Evolutionary conservation across 2,888 invertebrate species (phyloP), one percentile per base, ranked within the genome.

Genomic region (Limnephilus rhombicus): DNA sequence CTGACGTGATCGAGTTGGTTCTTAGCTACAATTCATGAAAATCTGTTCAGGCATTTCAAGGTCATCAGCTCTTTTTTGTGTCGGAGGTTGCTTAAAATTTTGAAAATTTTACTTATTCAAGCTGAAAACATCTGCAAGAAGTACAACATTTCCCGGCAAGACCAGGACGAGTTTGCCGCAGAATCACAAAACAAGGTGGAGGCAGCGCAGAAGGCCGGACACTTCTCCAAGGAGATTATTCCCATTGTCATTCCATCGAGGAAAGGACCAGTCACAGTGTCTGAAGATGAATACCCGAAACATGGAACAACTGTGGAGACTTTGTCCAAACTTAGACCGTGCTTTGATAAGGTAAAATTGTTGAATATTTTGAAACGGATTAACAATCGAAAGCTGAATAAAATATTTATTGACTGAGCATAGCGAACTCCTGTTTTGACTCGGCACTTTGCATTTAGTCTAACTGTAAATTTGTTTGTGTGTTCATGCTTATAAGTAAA

Each of bases 41-140:
- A 31, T 31, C 31, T 31, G 2, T 31, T 31, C 31, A 31, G 31
- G 2, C 31, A 2, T 31, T 31, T 31, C 31, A 31, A 31, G 31
- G 31, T 31, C 31, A 31, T 31, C 31, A 31, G 31, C 31, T 31
- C 31, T 31, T 31, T 31, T 31, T 31, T 31, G 31, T 31, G 31
- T 31, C 31, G 31, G 31, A 2, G 31, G 31, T 31, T 31, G 31
- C 31, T 31, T 31, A 1, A 31, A 31, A 31, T 31, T 31, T 31
- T 31, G 31, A 31, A 31, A 31, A 31, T 31, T 31, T 31, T 31
- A 31, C 31, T 31, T 31, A 31, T 31, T 31, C 31, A 94, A 97
- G 98, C 98, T 93, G 98, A 98, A 95, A 98, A 98, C 95, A 95
- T 98, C 83, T 98, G 97, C 0, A 97, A 97, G 94, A 95, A 96